phyloP scores from a whole-genome alignment of 2,797 vertebrate genomes.

The Pampus argenteus region DNA sequence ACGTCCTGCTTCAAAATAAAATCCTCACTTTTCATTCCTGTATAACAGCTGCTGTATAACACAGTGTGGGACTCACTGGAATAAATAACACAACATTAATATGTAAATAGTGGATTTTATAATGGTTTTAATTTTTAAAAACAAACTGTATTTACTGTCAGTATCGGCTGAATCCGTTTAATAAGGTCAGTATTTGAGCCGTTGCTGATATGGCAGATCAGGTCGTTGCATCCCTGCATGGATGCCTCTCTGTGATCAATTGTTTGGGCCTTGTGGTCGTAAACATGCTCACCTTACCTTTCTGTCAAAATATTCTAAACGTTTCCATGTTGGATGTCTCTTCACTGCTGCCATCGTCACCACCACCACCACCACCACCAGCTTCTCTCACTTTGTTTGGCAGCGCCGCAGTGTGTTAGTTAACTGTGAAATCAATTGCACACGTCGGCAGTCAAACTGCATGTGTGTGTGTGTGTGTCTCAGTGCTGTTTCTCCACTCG shows the following conservation, averaged over 20 bases:
- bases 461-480: not conserved
- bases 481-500: not conserved
- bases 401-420: not conserved
- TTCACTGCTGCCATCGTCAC: not conserved
- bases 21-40: too few species aligned
- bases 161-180: not conserved
- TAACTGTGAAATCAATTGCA: not conserved
- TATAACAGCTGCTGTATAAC: not conserved
- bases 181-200: not conserved
- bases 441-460: not conserved
- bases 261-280: not conserved
- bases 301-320: not conserved
- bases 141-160: conserved; percentile 3
- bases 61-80: not conserved
- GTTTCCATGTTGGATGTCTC: not conserved
- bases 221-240: too few species aligned
- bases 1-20: conserved; percentile 14
- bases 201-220: too few species aligned
- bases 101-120: not conserved
- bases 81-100: not conserved
- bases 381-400: conserved; percentile 10
- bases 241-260: too few species aligned
- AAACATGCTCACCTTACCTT: not conserved
- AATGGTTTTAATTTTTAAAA: not conserved
- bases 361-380: conserved; percentile 10